phyloP scores from a whole-genome alignment of 1,140 invertebrate species.

The Pseudomyrmex pallidus region DNA sequence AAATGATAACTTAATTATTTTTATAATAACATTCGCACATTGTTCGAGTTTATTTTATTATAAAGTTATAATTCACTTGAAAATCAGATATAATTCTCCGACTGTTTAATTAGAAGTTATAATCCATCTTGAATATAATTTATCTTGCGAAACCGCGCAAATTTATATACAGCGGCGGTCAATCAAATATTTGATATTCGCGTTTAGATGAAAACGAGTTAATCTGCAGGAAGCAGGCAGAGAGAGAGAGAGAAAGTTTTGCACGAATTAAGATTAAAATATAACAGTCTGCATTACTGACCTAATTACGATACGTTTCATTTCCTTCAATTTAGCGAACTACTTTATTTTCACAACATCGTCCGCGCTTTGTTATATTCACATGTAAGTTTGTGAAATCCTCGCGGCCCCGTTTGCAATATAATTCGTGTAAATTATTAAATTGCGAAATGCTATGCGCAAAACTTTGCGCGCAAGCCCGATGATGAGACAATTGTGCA shows the following conservation, averaged over 20 bases:
- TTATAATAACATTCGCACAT: not conserved
- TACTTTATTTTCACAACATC: not conserved
- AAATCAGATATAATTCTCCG: no score
- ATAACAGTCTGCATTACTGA: not conserved
- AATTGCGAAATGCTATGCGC: not conserved
- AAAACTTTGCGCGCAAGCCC: not conserved
- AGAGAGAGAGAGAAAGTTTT: not conserved
- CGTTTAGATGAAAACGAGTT: not conserved
- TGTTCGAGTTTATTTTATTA: no score
- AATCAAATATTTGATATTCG: constrained; percentile 4
- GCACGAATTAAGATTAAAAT: constrained; percentile 12
- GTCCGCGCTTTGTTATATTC: not conserved
- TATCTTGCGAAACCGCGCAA: constrained; percentile 5
- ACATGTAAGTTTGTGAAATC: no score
- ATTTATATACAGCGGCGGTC: not conserved
- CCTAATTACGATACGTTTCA: not conserved
- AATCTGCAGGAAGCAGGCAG: not conserved
- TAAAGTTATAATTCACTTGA: no score
- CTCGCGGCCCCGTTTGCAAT: no score
- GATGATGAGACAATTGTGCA: constrained; percentile 20
- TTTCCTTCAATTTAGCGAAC: constrained; percentile 16
- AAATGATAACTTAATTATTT: not conserved
- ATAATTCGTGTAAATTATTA: not conserved
- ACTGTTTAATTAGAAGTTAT: not conserved
- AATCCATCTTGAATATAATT: not conserved